Evolutionary conservation across 2,797 vertebrate species (phyloP).

Genomic region (Arctocebus calabarensis): DNA sequence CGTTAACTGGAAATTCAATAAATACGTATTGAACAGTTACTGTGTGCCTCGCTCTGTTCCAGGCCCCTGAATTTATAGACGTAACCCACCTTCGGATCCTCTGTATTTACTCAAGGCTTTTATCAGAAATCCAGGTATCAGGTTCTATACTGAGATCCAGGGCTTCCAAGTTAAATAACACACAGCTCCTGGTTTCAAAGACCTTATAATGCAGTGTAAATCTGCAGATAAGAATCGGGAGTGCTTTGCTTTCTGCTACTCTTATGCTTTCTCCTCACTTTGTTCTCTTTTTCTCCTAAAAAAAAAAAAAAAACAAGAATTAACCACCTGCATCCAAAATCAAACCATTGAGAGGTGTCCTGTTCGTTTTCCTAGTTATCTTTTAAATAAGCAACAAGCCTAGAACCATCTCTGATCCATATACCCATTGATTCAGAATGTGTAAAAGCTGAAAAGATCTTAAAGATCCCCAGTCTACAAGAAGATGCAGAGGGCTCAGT

Average conservation of each 20-base stretch:
- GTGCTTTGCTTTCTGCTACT: neutral
- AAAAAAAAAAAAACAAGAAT: neutral
- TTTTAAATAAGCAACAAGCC: constrained; percentile 12
- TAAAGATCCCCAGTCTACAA: neutral
- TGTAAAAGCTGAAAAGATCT: neutral
- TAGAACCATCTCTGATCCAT: neutral
- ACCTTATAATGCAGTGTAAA: neutral
- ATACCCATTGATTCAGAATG: neutral
- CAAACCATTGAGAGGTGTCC: constrained; percentile 71
- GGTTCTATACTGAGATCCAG: neutral
- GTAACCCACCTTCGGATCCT: neutral
- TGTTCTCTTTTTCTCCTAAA: constrained; percentile 4
- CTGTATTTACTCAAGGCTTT: constrained; percentile 28
- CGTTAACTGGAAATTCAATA: neutral
- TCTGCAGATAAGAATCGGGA: neutral
- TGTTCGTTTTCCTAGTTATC: constrained; percentile 66
- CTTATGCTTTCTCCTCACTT: neutral
- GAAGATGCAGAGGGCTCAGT: neutral
- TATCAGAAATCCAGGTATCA: neutral
- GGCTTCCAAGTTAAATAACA: neutral
- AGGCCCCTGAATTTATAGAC: neutral
- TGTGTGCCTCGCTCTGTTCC: neutral
- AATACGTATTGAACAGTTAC: neutral
- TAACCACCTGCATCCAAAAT: constrained; percentile 65
- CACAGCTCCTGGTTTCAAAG: neutral